Percentiles rank a stretch among this genome's conserved stretches.
phyloP scores from a whole-genome alignment of 2,888 invertebrate genomes.

The Ctena decussata region DNA sequence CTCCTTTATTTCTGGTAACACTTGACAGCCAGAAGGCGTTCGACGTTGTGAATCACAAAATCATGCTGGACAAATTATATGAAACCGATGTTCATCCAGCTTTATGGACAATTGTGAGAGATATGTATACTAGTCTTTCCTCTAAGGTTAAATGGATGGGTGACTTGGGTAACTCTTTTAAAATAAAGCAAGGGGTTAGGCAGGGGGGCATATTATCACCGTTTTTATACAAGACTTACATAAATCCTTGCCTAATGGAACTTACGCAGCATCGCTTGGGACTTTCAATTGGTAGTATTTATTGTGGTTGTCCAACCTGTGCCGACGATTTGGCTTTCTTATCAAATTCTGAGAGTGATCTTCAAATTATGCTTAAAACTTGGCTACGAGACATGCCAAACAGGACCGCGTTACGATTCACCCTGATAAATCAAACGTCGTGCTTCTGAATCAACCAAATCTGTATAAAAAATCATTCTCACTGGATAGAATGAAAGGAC shows the following conservation, averaged over 20 bases:
- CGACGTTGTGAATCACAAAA: background rate
- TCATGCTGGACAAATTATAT: background rate
- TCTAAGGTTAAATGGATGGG: background rate
- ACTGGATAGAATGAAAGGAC: background rate
- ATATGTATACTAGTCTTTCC: background rate
- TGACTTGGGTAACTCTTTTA: background rate
- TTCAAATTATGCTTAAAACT: background rate
- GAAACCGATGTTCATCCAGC: background rate
- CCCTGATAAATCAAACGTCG: background rate
- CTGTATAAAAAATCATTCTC: background rate
- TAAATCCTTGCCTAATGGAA: conserved; percentile 18
- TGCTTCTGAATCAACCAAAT: background rate
- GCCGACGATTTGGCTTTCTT: background rate
- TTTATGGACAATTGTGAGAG: background rate
- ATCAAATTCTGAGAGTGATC: background rate
- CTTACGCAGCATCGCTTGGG: background rate
- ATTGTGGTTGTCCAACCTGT: background rate
- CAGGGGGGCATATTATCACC: conserved; percentile 22
- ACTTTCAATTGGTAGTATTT: background rate
- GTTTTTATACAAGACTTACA: conserved; percentile 13
- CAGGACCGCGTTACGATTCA: background rate
- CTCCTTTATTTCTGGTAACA: background rate
- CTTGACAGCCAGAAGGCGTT: background rate
- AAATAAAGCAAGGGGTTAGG: conserved; percentile 13
- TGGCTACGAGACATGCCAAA: background rate